Evolutionary conservation across 1,140 invertebrate species (phyloP), one percentile per base, ranked within the genome.

Genomic region (Archivesica marissinica): DNA sequence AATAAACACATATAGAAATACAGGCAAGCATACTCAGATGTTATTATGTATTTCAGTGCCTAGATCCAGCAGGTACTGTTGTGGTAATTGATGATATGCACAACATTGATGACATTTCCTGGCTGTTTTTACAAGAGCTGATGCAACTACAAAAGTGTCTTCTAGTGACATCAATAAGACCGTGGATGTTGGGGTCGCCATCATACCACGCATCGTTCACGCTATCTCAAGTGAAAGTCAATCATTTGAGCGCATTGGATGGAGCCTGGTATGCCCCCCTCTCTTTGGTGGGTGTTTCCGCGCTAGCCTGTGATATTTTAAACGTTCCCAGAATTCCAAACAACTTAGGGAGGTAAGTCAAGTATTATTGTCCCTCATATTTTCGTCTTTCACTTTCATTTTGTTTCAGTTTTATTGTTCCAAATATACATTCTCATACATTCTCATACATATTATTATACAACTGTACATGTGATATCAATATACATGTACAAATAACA

Each of bases 21-120:
- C n/a, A n/a, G n/a, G n/a, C n/a, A n/a, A n/a, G n/a, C n/a, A n/a
- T n/a, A n/a, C n/a, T n/a, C n/a, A n/a, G 44, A 11, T 47, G 44
- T 47, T 47, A 11, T 20, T 20, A 9, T 11, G 9, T 56, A 20
- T 56, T 56, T 56, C 52, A 56, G 52, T 56, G 52, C 20, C 28
- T 4, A 23, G 52, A 56, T 56, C 6, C 20, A 6, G 6, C 6
- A 23, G 76, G 52, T 1, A 79, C 85, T n/a, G 81, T 93, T 0
- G 86, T 93, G 44, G 76, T 86, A 9, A 79, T 94, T 39, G 93
- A 94, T 74, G 93, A 94, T 86, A 90, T 88, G 38, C 93, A 93
- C 70, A 88, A 91, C 52, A 89, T 93, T 82, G 92, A 93, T 64
- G 28, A 28, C 9, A 50, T 84, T 2, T 92, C 91, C 7, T 94